A percentile compares a stretch with the other conserved stretches of the same genome.
These are phyloP conservation scores for Setophaga coronata DNA, from an alignment of 2,113 vertebrate genomes.

Conservation along the genomic window DNA sequence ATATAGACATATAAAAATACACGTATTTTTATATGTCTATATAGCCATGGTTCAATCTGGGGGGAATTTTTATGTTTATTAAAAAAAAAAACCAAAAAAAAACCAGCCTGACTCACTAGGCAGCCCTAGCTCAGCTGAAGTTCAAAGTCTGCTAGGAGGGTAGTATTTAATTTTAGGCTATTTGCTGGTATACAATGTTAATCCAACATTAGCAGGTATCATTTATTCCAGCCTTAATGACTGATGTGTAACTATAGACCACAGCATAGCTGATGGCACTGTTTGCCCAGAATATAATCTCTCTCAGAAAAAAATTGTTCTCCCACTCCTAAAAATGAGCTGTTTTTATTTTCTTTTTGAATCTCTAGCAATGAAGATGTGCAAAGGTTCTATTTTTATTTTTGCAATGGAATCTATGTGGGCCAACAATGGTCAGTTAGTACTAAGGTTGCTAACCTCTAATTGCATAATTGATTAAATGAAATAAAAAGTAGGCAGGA, in stretches of 20 bases:
- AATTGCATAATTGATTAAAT: not conserved
- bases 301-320: not conserved
- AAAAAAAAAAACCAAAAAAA: not conserved
- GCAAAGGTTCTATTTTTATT: not conserved
- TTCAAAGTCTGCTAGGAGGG: not conserved
- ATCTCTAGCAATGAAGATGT: not conserved
- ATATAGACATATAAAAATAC: too few relatives aligned
- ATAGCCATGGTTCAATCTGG: not conserved
- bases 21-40: too few relatives aligned
- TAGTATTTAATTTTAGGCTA: not conserved
- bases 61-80: not conserved
- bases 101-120: not conserved
- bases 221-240: not conserved
- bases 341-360: not conserved
- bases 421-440: not conserved
- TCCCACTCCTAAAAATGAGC: not conserved
- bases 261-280: not conserved
- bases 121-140: not conserved
- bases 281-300: not conserved
- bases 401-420: fast-evolving
- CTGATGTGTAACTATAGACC: fast-evolving
- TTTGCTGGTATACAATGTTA: not conserved
- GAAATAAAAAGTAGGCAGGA: not conserved
- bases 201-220: not conserved
- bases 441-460: not conserved